These are phyloP conservation scores for Echinarachnius parma DNA, from an alignment of 53 echinoderm and acorn worm species.

Conservation along the genomic window DNA sequence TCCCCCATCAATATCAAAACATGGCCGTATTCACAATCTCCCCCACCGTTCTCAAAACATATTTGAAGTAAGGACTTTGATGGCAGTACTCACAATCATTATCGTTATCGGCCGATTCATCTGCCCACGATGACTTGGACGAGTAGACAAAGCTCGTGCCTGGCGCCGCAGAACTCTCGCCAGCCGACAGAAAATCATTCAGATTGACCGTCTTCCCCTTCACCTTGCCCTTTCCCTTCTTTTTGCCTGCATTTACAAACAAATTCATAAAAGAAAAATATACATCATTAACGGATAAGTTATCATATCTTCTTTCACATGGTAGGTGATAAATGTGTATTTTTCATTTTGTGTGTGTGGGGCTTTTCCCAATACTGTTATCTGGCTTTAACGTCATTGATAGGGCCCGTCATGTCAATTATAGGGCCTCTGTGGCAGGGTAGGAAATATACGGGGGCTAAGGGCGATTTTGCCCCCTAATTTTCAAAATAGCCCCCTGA, in stretches of 20 bases:
- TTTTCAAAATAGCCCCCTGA: no score
- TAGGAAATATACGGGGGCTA: no score
- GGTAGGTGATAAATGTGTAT: no score
- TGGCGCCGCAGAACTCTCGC: conserved; percentile 53
- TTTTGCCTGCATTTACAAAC: conserved; percentile 50
- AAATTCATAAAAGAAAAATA: not conserved
- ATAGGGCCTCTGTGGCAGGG: not conserved
- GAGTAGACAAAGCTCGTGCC: conserved; percentile 71
- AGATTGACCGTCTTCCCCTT: conserved; percentile 91
- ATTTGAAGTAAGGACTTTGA: no score
- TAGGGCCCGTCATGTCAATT: no score
- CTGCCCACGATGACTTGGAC: conserved; percentile 80
- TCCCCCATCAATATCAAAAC: no score
- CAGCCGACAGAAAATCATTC: conserved; percentile 75
- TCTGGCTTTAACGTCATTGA: no score
- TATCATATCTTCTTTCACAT: no score
- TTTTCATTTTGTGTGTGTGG: no score
- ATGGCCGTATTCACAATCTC: no score
- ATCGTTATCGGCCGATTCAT: conserved; percentile 60
- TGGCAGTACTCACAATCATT: conserved; percentile 70
- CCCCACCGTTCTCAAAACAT: not conserved
- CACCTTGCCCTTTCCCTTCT: conserved; percentile 87
- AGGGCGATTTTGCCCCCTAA: no score
- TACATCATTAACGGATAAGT: not conserved
- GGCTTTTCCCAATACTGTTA: no score